Base-by-base conservation (phyloP, 1,140 invertebrate genomes). In the Macrostomum lignano region DNA sequence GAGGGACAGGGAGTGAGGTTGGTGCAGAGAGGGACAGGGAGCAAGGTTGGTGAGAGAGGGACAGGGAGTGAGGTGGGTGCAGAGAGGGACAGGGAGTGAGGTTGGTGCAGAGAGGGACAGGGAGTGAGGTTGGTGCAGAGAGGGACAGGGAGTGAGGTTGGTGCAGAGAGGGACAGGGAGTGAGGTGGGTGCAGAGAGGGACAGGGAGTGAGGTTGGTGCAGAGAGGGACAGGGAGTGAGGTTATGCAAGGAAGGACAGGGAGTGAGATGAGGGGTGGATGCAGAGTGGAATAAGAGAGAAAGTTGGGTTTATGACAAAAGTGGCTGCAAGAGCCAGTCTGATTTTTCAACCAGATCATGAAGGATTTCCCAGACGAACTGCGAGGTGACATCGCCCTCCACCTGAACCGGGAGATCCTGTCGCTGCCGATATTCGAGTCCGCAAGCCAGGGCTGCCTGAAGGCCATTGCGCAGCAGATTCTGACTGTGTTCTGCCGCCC, bases 351-450 rank as follows among this genome's bases (percentile, higher is more conserved):
- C 4, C 58, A 88, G 82, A 79, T 79, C 29, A 61, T 91, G 24
- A 78, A 77, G 55, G 81, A 88, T 61, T 91, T 91, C 62, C 81
- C 81, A 1, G 79, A 88, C 51, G 81, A 88, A 53, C 61, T 91
- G 19, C 61, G 79, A 31, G 81, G 81, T 7, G 82, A 88, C 47
- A 78, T 88, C 15, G 82, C 76, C 10, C 72, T 91, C 69, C 81
- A 91, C 61, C 62, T 91, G 38, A 75, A 93, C 57, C 65, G 77
- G 36, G 81, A 93, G 60, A 79, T 91, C 46, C 65, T 91, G 33
- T 74, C 73, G 43, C 63, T 88, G 26, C 78, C 79, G 5, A 81
- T 88, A 58, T 93, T 93, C 57, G 77, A 81, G 47, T 66, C 70
- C 0, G 20, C 77, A 69, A 10, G 46, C 23, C 47, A 52, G 26